These are phyloP conservation scores for Drosophila sp. DNA, from an alignment of 1,140 invertebrate species.

Conservation along the genomic window DNA sequence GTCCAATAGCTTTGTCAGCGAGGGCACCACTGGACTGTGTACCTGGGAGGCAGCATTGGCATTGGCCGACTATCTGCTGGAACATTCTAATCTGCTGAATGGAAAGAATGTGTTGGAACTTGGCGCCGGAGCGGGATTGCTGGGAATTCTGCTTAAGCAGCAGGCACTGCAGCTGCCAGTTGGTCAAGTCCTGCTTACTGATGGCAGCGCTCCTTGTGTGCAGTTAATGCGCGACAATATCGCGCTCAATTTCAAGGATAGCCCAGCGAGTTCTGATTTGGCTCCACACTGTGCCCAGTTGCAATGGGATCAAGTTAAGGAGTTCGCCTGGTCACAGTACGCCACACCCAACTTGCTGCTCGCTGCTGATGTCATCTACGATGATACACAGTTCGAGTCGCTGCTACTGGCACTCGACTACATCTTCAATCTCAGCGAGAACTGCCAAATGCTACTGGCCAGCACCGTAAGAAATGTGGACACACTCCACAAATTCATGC, in stretches of 20 bases:
- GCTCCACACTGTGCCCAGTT: slow-evolving; percentile 47
- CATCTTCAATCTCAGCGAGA: slow-evolving; percentile 46
- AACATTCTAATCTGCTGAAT: slow-evolving; percentile 45
- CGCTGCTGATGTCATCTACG: slow-evolving; percentile 80
- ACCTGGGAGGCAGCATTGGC: slow-evolving; percentile 80
- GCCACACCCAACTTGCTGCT: slow-evolving; percentile 54
- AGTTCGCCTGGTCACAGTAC: slow-evolving; percentile 44
- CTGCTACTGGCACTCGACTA: slow-evolving; percentile 61
- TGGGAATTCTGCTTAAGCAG: slow-evolving; percentile 69
- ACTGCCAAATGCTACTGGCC: slow-evolving; percentile 67
- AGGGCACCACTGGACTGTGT: slow-evolving; percentile 81
- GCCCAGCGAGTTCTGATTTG: not conserved
- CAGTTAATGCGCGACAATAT: slow-evolving; percentile 75
- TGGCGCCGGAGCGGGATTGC: slow-evolving; percentile 73
- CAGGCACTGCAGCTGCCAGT: slow-evolving; percentile 34
- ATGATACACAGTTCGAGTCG: slow-evolving; percentile 65
- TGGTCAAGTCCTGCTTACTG: slow-evolving; percentile 65
- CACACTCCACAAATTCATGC: slow-evolving; percentile 69
- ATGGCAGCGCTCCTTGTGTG: slow-evolving; percentile 72
- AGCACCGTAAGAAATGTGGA: slow-evolving; percentile 78
- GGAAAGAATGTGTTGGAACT: slow-evolving; percentile 71
- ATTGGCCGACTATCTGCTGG: slow-evolving; percentile 69
- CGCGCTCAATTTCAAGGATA: slow-evolving; percentile 53
- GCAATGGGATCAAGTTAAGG: slow-evolving; percentile 52
- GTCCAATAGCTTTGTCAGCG: slow-evolving; percentile 74